phyloP scores from a whole-genome alignment of 2,113 vertebrate genomes.

The Etia nguti region DNA sequence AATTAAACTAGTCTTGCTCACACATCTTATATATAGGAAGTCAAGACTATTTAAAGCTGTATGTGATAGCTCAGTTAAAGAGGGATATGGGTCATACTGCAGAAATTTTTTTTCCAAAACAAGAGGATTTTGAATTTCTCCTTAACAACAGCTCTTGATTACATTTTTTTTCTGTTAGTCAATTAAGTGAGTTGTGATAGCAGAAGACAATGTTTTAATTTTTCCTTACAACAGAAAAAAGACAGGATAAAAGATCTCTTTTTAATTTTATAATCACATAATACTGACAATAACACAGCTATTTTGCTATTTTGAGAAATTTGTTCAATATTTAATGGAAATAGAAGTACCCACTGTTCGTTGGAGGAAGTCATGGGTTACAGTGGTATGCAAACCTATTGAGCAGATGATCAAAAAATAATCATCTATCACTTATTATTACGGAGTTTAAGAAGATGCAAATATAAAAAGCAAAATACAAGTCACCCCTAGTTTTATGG shows the following conservation, averaged over 20 bases:
- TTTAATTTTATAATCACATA: neutral
- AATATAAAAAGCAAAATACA: neutral
- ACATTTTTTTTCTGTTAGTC: neutral
- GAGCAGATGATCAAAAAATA: neutral
- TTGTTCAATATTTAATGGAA: neutral
- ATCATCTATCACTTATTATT: neutral
- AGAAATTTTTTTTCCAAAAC: neutral
- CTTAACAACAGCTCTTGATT: neutral
- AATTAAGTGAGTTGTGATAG: neutral
- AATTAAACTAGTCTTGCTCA: neutral
- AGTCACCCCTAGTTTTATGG: neutral
- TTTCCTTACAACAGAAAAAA: neutral
- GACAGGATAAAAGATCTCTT: neutral
- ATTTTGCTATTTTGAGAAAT: neutral
- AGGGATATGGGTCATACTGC: neutral
- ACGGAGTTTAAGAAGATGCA: accelerated
- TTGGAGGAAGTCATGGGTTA: neutral
- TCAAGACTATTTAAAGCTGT: neutral
- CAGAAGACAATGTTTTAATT: neutral
- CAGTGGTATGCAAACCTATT: neutral
- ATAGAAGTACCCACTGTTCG: neutral
- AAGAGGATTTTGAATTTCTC: neutral
- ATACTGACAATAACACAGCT: neutral
- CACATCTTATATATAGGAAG: neutral
- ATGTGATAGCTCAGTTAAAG: neutral